Evolutionary conservation across 2,113 vertebrate genomes (phyloP), one percentile per base, ranked within the genome.

Genomic region (Albula goreensis): DNA sequence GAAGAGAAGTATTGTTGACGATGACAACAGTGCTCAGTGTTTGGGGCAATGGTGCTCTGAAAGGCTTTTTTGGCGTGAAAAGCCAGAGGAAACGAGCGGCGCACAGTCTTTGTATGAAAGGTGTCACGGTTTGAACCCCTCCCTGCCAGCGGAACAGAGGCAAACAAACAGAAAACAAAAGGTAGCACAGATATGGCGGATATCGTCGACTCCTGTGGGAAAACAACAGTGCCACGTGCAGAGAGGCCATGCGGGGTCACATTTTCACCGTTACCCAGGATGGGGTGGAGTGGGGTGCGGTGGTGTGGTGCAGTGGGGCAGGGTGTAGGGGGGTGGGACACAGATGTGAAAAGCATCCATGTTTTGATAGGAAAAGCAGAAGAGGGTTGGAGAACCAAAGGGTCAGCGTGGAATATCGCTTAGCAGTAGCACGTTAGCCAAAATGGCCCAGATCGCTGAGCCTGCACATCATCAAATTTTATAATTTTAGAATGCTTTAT

Each of bases 391-490:
- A 57, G 41, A n/a, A 17, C 41, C n/a, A 66, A 15, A 53, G 79
- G 83, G 80, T 81, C 81, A 83, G 50, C 78, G 79, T 63, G 82
- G 19, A 77, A 53, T 85, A 88, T 89, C 25, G 79, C 88, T 88
- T 87, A 74, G 84, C 3, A 66, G 60, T 87, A 74, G 57, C 80
- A 66, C 83, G 87, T 66, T 80, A 83, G 77, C 52, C 83, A 85
- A 85, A 22, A 49, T 7, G 74, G 87, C 80, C 80, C 80, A 41
- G 31, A 7, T 19, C 7, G 60, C 60, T 66, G 19, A 86, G 77
- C 11, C 78, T 85, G 78, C 31, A 7, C 77, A 83, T n/a, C 83
- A 56, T 79, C 81, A 48, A 80, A 79, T 77, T 80, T 82, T 31
- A 81, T 17, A n/a, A 31, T 82, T 19, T 41, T 41, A 41, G 31